These are phyloP conservation scores for Orthonyx spaldingii DNA, from an alignment of 2,113 vertebrate species.

Conservation along the genomic window DNA sequence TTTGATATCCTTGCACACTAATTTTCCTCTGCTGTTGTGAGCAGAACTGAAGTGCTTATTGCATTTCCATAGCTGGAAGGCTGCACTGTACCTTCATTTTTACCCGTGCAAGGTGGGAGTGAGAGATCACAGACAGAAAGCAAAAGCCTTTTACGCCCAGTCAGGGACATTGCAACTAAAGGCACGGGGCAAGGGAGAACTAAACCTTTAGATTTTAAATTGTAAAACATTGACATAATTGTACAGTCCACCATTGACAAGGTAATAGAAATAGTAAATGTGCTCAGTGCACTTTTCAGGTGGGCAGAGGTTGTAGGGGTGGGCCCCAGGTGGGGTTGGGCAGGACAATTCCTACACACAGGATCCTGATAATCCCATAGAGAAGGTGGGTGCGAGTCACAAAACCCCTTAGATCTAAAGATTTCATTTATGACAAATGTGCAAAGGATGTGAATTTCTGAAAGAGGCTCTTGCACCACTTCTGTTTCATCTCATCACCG, in stretches of 20 bases:
- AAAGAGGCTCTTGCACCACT: not conserved
- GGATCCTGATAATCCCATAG: not conserved
- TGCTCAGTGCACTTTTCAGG: not conserved
- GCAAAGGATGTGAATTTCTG: not conserved
- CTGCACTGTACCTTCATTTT: not conserved
- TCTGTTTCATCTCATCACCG: not conserved
- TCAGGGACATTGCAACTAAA: not conserved
- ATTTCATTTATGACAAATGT: not conserved
- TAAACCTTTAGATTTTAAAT: not conserved
- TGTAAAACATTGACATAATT: not conserved
- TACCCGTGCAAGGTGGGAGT: not conserved
- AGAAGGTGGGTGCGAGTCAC: not conserved
- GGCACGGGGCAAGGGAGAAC: rapidly evolving
- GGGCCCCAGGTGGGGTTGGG: not conserved
- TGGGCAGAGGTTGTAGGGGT: not conserved
- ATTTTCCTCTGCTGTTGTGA: not conserved
- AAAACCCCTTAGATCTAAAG: not conserved
- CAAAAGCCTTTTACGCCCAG: not conserved
- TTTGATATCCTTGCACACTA: not conserved
- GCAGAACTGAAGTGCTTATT: not conserved
- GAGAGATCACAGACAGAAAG: not conserved
- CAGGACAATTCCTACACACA: not conserved
- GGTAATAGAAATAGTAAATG: not conserved
- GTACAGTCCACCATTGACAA: not conserved
- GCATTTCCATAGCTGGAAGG: not conserved